A percentile compares a stretch with the other conserved stretches of the same genome.
phyloP scores from a whole-genome alignment of 2,797 vertebrate species.

The Siniperca obscura region DNA sequence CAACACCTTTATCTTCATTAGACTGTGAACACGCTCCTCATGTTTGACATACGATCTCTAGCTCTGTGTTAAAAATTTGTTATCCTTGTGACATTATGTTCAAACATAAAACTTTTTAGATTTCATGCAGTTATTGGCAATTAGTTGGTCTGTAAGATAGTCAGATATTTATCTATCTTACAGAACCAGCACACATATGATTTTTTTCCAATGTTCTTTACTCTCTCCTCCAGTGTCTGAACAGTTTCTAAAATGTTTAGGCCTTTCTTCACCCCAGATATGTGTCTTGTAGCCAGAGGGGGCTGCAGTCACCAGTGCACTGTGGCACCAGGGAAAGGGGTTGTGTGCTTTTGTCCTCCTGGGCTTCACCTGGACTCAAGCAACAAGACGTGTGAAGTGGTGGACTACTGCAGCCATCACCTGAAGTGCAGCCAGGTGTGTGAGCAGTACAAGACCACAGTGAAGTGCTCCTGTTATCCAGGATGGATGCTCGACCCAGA shows the following conservation, averaged over 20 bases:
- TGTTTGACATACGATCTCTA: conserved; percentile 1
- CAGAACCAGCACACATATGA: neutral
- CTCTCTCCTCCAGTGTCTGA: neutral
- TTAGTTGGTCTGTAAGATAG: neutral
- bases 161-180: neutral
- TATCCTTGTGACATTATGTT: neutral
- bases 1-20: conserved; percentile 33
- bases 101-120: neutral
- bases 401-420: conserved; percentile 95
- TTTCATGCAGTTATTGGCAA: neutral
- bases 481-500: conserved; percentile 94
- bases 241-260: conserved; percentile 28
- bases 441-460: conserved; percentile 94
- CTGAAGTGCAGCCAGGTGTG: conserved; percentile 97
- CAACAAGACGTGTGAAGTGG: conserved; percentile 93
- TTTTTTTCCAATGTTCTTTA: conserved; percentile 9
- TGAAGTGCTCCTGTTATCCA: conserved; percentile 97
- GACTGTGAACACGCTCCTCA: neutral
- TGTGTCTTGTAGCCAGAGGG: conserved; percentile 94
- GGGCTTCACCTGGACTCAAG: conserved; percentile 90
- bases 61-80: conserved; percentile 3
- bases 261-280: conserved; percentile 82
- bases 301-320: conserved; percentile 98
- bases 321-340: conserved; percentile 92
- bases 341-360: conserved; percentile 93